Evolutionary conservation across 1,140 invertebrate species (phyloP).

Genomic region (Rhyzopertha dominica): DNA sequence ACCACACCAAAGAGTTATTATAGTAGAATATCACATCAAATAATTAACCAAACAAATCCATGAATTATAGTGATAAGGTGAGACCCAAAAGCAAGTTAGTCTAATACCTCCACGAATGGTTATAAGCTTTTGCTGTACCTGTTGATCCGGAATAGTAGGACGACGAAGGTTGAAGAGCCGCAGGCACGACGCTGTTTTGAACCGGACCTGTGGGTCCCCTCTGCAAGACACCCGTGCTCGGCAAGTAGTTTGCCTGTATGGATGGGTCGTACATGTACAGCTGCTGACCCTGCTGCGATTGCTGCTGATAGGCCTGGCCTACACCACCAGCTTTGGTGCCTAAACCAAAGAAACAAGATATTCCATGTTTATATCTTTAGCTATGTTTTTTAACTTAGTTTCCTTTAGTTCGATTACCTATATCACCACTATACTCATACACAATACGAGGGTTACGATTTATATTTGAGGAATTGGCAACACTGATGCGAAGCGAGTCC

Average conservation of each 20-base stretch:
- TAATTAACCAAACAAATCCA: conserved; percentile 8
- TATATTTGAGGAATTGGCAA: too few species aligned
- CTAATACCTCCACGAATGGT: conserved; percentile 30
- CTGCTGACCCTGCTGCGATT: conserved; percentile 43
- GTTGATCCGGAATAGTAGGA: conserved; percentile 45
- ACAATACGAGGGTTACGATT: too few species aligned
- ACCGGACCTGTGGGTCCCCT: conserved; percentile 36
- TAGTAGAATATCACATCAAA: conserved; percentile 14
- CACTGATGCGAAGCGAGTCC: too few species aligned
- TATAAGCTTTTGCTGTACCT: conserved; percentile 35
- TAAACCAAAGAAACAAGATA: conserved; percentile 14
- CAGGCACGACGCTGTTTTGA: conserved; percentile 42
- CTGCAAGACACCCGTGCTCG: conserved; percentile 42
- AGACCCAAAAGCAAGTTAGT: conserved; percentile 28
- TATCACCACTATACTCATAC: too few species aligned
- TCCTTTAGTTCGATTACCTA: too few species aligned
- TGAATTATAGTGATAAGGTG: conserved; percentile 12
- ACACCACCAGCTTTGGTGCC: conserved; percentile 44
- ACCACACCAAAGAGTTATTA: conserved; percentile 11
- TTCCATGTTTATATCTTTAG: too few species aligned
- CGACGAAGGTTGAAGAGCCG: conserved; percentile 40
- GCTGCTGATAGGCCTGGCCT: conserved; percentile 43
- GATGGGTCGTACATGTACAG: conserved; percentile 44
- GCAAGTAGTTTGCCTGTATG: conserved; percentile 40
- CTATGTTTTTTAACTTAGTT: too few species aligned